Evolutionary conservation across 1,140 invertebrate species (phyloP), one percentile per base, ranked within the genome.

Genomic region (Marisa cornuarietis): DNA sequence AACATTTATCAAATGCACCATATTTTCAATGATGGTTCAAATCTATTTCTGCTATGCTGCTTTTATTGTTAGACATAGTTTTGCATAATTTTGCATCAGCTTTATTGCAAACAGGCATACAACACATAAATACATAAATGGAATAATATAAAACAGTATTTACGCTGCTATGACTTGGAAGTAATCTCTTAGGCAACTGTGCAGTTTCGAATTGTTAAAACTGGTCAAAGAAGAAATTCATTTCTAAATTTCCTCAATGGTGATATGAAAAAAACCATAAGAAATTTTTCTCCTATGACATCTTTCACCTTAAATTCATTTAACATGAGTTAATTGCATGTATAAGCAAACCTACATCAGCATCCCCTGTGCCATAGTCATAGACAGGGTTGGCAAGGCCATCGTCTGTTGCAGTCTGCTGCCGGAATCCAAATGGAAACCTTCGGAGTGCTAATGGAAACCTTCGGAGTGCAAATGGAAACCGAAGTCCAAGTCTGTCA

Each of bases 311-410:
- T 16, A 72, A 49, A 31, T 24, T 58, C 18, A 52, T n/a, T 54
- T 9, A 58, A 54, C 1, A n/a, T 58, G 22, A 24, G 65, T 14
- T 18, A 24, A 31, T 14, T n/a, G 22, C n/a, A 18, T 16, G 65
- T 31, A 31, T 13, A 68, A 68, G n/a, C 65, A 68, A 68, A 26
- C 58, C 63, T 65, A 81, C 71, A 26, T 61, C 71, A 16, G 66
- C 61, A 22, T 68, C 76, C 54, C 72, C 79, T 52, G 58, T 78
- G 20, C 82, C 82, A 65, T 83, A 83, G 78, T 83, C 82, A 63
- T 81, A 83, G 65, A 81, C 75, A n/a, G 82, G 82, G 69, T 83
- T 83, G 42, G 52, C 66, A 51, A 83, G 49, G 52, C 82, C 82
- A 26, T 68, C 82, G 0, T 73, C 76, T 52, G 71, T 62, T 20